phyloP scores from a whole-genome alignment of 2,113 vertebrate species.

The Otocyon megalotis region DNA sequence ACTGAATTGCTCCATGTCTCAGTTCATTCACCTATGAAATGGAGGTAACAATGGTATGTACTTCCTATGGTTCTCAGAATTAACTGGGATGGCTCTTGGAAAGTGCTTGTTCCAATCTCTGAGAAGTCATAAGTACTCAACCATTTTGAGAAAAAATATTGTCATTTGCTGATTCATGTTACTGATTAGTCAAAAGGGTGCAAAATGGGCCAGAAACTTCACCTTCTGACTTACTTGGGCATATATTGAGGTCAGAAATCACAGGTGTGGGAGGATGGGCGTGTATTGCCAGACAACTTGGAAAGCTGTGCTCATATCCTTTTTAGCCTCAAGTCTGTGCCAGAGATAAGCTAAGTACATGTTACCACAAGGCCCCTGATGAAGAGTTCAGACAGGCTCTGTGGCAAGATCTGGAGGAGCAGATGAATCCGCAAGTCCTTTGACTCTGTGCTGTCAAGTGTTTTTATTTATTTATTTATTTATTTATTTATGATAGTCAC shows the following conservation, averaged over 20 bases:
- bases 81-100: background rate
- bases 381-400: background rate
- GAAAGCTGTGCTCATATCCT: background rate
- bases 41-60: background rate
- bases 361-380: background rate
- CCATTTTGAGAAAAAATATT: background rate
- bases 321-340: background rate
- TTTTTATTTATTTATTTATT: too few species aligned
- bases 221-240: background rate
- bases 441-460: background rate
- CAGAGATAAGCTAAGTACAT: background rate
- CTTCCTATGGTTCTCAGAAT: background rate
- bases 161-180: background rate
- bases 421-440: background rate
- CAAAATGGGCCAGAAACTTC: background rate
- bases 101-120: background rate
- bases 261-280: background rate
- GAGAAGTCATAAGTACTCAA: background rate
- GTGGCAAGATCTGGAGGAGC: background rate
- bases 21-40: background rate
- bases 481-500: too few species aligned
- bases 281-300: accelerated
- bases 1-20: background rate
- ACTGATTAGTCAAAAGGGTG: background rate
- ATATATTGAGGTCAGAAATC: background rate